Evolutionary conservation across 2,113 vertebrate species (phyloP), one percentile per base, ranked within the genome.

Genomic region (Trichechus manatus): DNA sequence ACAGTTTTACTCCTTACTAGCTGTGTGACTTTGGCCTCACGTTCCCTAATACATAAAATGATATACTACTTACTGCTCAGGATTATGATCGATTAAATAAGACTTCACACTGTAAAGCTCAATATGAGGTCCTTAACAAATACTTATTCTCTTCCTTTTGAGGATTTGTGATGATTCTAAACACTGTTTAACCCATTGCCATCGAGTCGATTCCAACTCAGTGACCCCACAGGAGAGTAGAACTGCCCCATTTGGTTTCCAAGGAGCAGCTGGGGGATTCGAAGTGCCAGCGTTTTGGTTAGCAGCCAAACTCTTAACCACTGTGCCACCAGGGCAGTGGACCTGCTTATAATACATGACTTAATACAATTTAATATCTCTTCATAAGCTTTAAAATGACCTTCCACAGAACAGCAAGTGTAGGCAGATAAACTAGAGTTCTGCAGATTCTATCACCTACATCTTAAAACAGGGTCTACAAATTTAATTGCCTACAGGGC

Each of bases 321-420:
- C 31, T 15, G 15, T 13, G 33, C 14, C 31, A 4, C 66, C 66
- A 70, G 33, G 66, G 53, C 53, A 56, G 53, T 56, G 42, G 31
- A 95, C 87, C 3, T 88, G 72, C 17, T 19, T 6, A 20, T 36
- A 53, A 70, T 59, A 47, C 6, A 53, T 64, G 20, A 85, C 17
- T 89, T 85, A 94, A 77, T 66, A 78, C 39, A 36, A 9, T 4
- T 13, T n/a, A 61, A 13, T 66, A 75, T 70, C 36, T 93, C 70
- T 91, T 87, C 64, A 77, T 89, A 81, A 95, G 33, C 64, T 91
- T 94, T 91, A 87, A 74, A 82, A 31, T 29, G 33, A 88, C 50
- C 84, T 27, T 50, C 50, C 44, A 61, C 14, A 89, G 56, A 82
- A 94, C 0, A 79, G 36, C 15, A 92, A 79, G 19, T 36, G 8